Evolutionary conservation across 2,888 invertebrate genomes (phyloP).

Genomic region (Machimus rusticus): DNA sequence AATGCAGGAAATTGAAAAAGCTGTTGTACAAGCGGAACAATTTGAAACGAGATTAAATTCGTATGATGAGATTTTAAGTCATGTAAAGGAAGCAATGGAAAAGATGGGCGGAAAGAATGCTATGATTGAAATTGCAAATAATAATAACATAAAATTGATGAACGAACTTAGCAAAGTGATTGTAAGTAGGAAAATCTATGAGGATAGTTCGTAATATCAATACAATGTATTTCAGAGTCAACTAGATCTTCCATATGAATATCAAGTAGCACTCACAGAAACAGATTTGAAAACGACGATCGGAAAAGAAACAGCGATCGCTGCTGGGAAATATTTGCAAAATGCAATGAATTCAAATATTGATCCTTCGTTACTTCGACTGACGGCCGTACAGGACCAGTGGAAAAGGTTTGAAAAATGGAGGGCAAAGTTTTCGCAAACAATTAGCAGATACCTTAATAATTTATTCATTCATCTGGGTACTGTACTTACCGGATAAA

Average conservation of each 20-base stretch:
- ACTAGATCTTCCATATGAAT: constrained; percentile 73
- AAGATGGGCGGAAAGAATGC: constrained; percentile 91
- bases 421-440: constrained; percentile 80
- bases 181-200: constrained; percentile 65
- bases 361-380: constrained; percentile 69
- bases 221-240: constrained; percentile 65
- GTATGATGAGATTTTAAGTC: constrained; percentile 83
- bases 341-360: constrained; percentile 76
- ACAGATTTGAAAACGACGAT: constrained; percentile 74
- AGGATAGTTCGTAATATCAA: neutral
- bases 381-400: constrained; percentile 84
- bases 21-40: constrained; percentile 76
- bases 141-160: constrained; percentile 81
- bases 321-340: constrained; percentile 77
- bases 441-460: constrained; percentile 88
- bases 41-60: constrained; percentile 77
- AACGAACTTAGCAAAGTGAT: constrained; percentile 81
- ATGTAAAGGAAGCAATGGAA: constrained; percentile 87
- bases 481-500: constrained; percentile 50
- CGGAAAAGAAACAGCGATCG: constrained; percentile 70
- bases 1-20: constrained; percentile 81
- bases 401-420: constrained; percentile 78
- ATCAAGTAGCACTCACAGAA: constrained; percentile 74
- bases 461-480: constrained; percentile 94
- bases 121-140: constrained; percentile 84